Evolutionary conservation across 2,888 invertebrate genomes (phyloP).

Genomic region (Chydorus sphaericus): DNA sequence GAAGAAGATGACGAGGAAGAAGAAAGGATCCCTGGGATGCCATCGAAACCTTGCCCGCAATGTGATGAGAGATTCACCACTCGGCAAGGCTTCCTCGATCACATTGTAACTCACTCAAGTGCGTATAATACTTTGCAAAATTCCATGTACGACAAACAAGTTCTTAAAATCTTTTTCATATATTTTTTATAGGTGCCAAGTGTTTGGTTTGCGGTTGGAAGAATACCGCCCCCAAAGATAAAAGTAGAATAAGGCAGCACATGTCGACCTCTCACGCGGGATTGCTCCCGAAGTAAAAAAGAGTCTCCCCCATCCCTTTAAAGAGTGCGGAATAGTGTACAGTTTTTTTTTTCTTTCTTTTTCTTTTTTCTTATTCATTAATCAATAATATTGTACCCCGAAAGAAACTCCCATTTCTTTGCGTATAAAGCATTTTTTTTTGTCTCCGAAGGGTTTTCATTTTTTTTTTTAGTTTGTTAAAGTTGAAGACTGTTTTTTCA

Average conservation of each 20-base stretch:
- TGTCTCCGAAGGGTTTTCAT: no score
- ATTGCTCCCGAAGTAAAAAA: not conserved
- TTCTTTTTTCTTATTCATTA: no score
- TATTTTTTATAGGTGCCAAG: not conserved
- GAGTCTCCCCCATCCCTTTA: no score
- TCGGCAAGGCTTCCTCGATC: constrained; percentile 11
- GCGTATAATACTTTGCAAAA: not conserved
- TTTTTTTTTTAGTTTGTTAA: no score
- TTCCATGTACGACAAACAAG: not conserved
- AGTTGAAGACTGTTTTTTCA: no score
- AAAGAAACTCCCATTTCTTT: no score
- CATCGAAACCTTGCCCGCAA: constrained; percentile 15
- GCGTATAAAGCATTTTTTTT: no score
- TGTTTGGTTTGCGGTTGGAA: not conserved
- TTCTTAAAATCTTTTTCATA: not conserved
- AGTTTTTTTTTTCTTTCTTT: no score
- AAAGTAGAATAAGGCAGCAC: not conserved
- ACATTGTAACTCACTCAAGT: constrained; percentile 12
- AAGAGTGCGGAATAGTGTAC: no score
- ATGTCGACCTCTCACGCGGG: not conserved
- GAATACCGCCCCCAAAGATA: not conserved
- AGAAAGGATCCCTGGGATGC: constrained; percentile 11
- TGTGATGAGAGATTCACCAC: constrained; percentile 14
- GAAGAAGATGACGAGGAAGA: constrained; percentile 5
- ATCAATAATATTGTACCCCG: no score